Evolutionary conservation across 2,113 vertebrate genomes (phyloP).

Genomic region (Hypanus sabinus): DNA sequence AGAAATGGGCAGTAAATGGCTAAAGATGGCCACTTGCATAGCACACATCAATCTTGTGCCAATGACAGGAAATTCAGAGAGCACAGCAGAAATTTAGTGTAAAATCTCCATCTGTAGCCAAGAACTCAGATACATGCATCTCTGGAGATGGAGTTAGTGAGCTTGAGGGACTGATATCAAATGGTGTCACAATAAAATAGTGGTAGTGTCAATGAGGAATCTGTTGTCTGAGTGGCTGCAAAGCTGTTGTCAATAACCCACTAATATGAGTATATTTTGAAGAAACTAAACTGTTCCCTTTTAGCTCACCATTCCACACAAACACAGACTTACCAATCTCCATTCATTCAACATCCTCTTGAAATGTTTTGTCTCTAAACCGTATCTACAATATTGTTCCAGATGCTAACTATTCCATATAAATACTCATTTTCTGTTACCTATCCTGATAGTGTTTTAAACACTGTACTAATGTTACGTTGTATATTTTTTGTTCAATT

Average conservation of each 20-base stretch:
- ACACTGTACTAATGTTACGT: neutral
- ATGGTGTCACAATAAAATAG: neutral
- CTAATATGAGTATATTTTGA: neutral
- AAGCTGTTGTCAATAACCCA: neutral
- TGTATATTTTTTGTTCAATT: neutral
- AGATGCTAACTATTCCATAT: neutral
- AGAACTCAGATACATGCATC: neutral
- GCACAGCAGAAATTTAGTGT: neutral
- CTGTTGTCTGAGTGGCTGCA: neutral
- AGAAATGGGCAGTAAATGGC: neutral
- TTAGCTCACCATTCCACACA: neutral
- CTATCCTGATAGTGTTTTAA: neutral
- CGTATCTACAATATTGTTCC: neutral
- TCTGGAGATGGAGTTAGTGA: neutral
- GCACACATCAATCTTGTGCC: neutral
- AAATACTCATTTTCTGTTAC: neutral
- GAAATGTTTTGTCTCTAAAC: neutral
- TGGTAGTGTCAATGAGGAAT: neutral
- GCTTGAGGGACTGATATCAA: neutral
- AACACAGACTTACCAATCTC: neutral
- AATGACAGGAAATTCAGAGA: neutral
- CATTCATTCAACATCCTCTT: neutral
- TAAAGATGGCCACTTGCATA: neutral
- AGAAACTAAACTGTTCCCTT: neutral
- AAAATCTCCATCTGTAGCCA: neutral